Evolutionary conservation across 2,797 vertebrate genomes (phyloP).

Genomic region (Coccyzus lansbergi): DNA sequence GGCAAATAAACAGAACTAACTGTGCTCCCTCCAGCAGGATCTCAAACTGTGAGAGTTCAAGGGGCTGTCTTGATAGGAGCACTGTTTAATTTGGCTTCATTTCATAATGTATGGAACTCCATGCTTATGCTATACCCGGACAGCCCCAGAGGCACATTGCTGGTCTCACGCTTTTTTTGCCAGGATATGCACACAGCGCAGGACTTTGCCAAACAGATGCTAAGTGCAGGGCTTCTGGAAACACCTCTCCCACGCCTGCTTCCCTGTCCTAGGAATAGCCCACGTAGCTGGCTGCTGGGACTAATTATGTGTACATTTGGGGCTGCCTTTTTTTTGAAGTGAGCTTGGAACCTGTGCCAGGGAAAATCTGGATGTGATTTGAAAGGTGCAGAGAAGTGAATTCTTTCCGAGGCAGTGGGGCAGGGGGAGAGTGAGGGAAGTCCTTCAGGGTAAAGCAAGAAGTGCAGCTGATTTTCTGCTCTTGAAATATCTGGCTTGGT

Average conservation of each 20-base stretch:
- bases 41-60: not conserved
- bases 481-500: not conserved
- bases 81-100: not conserved
- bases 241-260: not conserved
- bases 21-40: not conserved
- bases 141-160: not conserved
- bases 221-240: not conserved
- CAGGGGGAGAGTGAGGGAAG: not conserved
- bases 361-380: conserved; percentile 67
- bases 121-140: not conserved
- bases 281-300: conserved; percentile 31
- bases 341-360: conserved; percentile 9
- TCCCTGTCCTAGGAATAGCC: not conserved
- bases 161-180: not conserved
- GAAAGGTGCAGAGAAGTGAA: conserved; percentile 65
- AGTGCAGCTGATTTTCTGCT: conserved; percentile 34
- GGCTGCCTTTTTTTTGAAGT: conserved; percentile 25
- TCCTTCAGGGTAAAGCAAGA: not conserved
- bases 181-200: not conserved
- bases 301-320: conserved; percentile 1
- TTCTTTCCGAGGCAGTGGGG: conserved; percentile 50
- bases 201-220: not conserved
- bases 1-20: not conserved
- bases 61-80: not conserved
- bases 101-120: not conserved